Conservation (phyloP, 1,140 invertebrate species). For the Piezodorus guildinii region DNA sequence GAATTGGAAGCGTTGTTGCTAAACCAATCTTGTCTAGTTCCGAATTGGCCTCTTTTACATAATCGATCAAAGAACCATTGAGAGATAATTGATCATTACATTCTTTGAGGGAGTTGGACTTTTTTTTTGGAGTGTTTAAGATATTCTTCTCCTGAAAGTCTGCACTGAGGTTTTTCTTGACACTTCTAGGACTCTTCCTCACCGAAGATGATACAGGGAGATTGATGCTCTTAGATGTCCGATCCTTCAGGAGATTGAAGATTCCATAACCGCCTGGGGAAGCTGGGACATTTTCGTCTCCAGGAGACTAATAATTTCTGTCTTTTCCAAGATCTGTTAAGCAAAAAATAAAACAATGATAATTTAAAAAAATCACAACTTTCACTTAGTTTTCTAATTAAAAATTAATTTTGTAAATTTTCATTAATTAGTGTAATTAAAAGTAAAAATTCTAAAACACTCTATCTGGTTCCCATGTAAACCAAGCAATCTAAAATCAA, state of each 20-base stretch:
- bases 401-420: no score
- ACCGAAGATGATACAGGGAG: not conserved
- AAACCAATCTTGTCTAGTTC: constrained; percentile 7
- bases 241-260: not conserved
- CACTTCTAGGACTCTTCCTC: not conserved
- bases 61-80: not conserved
- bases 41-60: not conserved
- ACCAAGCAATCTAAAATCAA: no score
- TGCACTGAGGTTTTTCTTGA: not conserved
- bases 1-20: not conserved
- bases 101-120: no score
- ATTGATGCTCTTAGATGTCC: not conserved
- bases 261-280: not conserved
- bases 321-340: not conserved
- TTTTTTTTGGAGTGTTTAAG: no score
- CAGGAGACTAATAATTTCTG: constrained; percentile 5
- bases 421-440: no score
- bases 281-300: not conserved
- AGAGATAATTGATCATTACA: not conserved
- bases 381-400: no score
- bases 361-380: no score
- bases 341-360: not conserved
- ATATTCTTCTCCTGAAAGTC: not conserved
- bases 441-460: no score
- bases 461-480: no score